Conservation (phyloP, 2,113 vertebrate species). For the Macaca mulatta region DNA sequence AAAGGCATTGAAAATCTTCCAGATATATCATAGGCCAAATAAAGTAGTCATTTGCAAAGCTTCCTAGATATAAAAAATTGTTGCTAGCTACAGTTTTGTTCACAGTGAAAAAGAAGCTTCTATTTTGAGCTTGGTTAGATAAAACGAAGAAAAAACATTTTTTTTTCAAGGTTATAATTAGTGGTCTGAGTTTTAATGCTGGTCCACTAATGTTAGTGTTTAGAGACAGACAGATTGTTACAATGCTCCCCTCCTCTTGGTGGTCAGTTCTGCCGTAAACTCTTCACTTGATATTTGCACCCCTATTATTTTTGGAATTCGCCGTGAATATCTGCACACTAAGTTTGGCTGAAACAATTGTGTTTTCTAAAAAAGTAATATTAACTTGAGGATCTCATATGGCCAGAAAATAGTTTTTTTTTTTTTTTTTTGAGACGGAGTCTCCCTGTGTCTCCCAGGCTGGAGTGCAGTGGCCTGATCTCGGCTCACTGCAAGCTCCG, state of each 20-base stretch:
- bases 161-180: background rate
- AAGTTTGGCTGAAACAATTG: background rate
- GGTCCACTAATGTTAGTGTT: background rate
- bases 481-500: too few species aligned
- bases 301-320: background rate
- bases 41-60: background rate
- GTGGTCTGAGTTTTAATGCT: background rate
- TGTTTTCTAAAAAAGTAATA: background rate
- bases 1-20: background rate
- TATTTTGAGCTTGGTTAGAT: background rate
- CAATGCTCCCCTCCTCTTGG: background rate
- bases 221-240: background rate
- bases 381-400: conserved; percentile 30
- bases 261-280: background rate
- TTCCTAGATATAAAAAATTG: background rate
- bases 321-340: background rate
- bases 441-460: too few species aligned
- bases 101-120: background rate
- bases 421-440: too few species aligned
- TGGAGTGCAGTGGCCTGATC: too few species aligned
- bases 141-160: background rate
- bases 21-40: background rate
- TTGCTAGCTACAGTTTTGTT: conserved; percentile 14
- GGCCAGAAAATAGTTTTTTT: conserved; percentile 9
- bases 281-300: background rate